These are phyloP conservation scores for Trachelus stipa DNA, from an alignment of 2,888 invertebrate species.

Conservation along the genomic window DNA sequence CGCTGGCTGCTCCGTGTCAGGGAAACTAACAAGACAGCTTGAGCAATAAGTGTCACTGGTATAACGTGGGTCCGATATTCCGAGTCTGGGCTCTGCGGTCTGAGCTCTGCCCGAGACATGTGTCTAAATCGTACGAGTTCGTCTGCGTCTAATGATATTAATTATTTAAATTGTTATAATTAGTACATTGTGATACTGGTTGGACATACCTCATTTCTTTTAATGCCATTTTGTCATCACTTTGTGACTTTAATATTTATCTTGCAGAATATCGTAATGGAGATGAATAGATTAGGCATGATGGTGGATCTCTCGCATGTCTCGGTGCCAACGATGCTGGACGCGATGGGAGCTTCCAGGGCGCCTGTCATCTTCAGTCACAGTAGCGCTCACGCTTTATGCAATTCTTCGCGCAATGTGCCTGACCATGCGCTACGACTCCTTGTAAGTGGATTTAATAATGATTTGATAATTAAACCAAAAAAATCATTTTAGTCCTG, in stretches of 20 bases:
- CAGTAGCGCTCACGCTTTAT: constrained; percentile 71
- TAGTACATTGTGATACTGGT: too few relatives aligned
- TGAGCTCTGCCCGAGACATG: background rate
- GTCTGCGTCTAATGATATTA: background rate
- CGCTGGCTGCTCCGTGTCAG: background rate
- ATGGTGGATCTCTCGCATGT: constrained; percentile 72
- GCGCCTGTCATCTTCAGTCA: constrained; percentile 74
- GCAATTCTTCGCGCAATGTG: constrained; percentile 72
- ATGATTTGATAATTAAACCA: background rate
- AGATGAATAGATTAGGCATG: constrained; percentile 75
- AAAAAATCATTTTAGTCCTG: background rate
- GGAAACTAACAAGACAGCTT: constrained; percentile 20
- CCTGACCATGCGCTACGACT: constrained; percentile 70
- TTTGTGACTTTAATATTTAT: background rate
- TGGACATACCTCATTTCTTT: background rate
- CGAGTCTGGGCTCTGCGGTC: background rate
- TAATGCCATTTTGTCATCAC: background rate
- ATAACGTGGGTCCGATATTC: constrained; percentile 37
- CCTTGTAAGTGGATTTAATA: constrained; percentile 66
- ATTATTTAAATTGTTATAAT: background rate
- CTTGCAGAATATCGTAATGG: constrained; percentile 69
- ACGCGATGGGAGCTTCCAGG: constrained; percentile 67
- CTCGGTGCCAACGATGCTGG: constrained; percentile 70
- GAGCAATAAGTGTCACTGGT: constrained; percentile 55
- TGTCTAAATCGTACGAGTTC: background rate